phyloP scores from a whole-genome alignment of 2,888 invertebrate species.

The Dasypolia templi region DNA sequence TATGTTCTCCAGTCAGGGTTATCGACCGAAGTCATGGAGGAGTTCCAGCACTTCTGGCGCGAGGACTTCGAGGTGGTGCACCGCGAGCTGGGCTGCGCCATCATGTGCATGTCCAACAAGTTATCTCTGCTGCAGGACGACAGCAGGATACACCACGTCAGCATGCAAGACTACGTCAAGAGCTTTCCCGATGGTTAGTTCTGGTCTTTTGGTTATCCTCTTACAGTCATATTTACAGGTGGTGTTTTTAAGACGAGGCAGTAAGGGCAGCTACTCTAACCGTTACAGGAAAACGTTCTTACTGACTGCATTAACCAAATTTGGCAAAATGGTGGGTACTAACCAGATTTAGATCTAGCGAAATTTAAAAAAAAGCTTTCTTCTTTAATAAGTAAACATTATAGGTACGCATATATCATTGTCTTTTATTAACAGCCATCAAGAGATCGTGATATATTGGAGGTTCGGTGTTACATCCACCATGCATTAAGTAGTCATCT shows the following conservation, averaged over 20 bases:
- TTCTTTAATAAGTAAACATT: not conserved
- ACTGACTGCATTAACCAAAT: not conserved
- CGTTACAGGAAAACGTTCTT: not conserved
- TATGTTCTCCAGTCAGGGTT: slow-evolving; percentile 79
- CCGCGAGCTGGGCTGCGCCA: slow-evolving; percentile 87
- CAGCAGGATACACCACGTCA: slow-evolving; percentile 84
- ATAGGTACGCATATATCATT: no score
- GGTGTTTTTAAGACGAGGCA: not conserved
- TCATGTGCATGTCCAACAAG: slow-evolving; percentile 89
- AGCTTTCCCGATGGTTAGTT: slow-evolving; percentile 82
- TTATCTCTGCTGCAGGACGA: slow-evolving; percentile 85
- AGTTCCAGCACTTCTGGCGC: slow-evolving; percentile 88
- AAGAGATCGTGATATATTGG: not conserved
- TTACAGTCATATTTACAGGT: not conserved
- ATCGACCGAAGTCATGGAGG: slow-evolving; percentile 80
- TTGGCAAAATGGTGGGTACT: not conserved
- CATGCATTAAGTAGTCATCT: not conserved
- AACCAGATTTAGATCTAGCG: not conserved
- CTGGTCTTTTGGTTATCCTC: not conserved
- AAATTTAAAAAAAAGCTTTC: not conserved
- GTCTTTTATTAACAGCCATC: no score
- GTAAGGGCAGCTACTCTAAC: not conserved
- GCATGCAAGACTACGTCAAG: slow-evolving; percentile 86
- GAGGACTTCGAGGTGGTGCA: slow-evolving; percentile 87
- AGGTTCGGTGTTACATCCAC: not conserved